Conservation (phyloP, 2,113 vertebrate species). For the Zosterops borbonicus region DNA sequence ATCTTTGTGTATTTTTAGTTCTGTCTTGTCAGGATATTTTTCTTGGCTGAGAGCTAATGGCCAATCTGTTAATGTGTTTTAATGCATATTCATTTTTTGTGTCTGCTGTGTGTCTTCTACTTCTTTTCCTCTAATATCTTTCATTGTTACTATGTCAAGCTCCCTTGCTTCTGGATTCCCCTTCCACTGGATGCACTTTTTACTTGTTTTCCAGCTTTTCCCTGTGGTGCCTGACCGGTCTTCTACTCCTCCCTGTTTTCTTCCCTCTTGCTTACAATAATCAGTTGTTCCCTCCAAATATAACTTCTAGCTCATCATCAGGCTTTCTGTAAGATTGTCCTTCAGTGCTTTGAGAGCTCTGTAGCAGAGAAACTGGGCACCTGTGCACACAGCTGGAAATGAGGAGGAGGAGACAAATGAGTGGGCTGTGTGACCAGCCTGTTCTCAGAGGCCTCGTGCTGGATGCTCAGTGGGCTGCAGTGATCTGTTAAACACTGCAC, state of each 20-base stretch:
- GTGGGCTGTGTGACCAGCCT: neutral
- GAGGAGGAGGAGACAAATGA: neutral
- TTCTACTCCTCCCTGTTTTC: neutral
- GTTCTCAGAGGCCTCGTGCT: neutral
- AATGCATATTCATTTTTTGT: neutral
- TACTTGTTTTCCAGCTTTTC: neutral
- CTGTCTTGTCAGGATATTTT: conserved; percentile 1
- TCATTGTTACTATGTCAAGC: neutral
- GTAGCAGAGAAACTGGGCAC: neutral
- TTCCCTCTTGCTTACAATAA: neutral
- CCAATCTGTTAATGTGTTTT: conserved; percentile 30
- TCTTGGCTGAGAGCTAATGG: neutral
- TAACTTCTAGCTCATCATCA: neutral
- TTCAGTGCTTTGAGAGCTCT: neutral
- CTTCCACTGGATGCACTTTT: neutral
- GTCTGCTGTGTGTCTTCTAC: neutral
- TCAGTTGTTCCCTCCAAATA: neutral
- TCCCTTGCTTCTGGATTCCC: neutral
- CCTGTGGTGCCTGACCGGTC: neutral
- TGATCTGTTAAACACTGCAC: neutral
- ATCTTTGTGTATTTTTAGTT: conserved; percentile 35
- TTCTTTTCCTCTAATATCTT: neutral
- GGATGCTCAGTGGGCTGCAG: neutral
- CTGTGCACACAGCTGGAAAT: neutral
- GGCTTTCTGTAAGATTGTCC: neutral